Evolutionary conservation across 2,797 vertebrate genomes (phyloP), one percentile per base, ranked within the genome.

Genomic region (Girardinus metallicus): DNA sequence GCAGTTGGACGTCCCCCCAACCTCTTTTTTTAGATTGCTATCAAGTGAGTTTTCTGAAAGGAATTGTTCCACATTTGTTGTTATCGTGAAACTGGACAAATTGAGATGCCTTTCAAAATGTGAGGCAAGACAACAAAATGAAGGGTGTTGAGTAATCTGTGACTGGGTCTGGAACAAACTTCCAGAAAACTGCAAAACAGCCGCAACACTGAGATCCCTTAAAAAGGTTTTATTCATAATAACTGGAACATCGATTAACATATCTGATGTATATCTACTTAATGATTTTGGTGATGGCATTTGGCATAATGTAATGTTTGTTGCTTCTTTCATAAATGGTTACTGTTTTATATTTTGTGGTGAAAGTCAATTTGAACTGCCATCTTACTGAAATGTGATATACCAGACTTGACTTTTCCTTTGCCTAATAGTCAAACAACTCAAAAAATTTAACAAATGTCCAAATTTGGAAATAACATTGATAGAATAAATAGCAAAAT

Each of bases 11-110:
- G 88, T 91, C 94, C 91, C 89, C 18, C 21, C 39, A 10, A 34
- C 34, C 62, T 23, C 36, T 21, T 10, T 86, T 83, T 88, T 93
- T 34, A 88, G 89, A 92, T 92, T 8, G 49, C 49, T 23, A 51
- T 51, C 49, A 23, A 23, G 49, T 23, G 49, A 23, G 21, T 51
- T 51, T 51, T 23, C 49, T 51, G 93, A 88, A 89, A 89, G 86
- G 79, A 92, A 90, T 93, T 89, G 85, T 90, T 83, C 90, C 84
- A 88, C 89, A 72, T 93, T 94, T 92, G 83, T 80, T 87, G 79
- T 91, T 93, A 93, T 94, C 93, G 81, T 80, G 82, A 91, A n/a
- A 85, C 49, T n/a, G 44, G 87, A 76, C 85, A 89, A 93, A 92
- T 89, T 89, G 86, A 85, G 89, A 94, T 94, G 85, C 88, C 88